Percentiles rank a stretch among this genome's conserved stretches.
Evolutionary conservation across 2,113 vertebrate genomes (phyloP).

Genomic region (Forbesichthys agassizii): DNA sequence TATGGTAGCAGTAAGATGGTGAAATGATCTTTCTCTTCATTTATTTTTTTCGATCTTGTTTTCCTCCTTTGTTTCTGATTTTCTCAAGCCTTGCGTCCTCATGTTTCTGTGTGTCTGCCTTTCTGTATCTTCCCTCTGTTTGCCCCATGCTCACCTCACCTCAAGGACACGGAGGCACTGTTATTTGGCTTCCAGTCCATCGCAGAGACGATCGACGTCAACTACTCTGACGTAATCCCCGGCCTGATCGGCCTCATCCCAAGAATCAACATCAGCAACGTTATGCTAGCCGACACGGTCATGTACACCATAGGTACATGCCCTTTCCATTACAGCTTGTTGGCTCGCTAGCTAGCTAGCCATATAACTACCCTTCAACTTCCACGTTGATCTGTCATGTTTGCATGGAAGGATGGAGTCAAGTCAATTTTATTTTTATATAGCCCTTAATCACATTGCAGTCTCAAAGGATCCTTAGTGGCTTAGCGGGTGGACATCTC

Average conservation of each 20-base stretch:
- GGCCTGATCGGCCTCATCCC: slow-evolving; percentile 96
- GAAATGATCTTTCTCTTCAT: background rate
- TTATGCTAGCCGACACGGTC: slow-evolving; percentile 93
- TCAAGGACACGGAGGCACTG: slow-evolving; percentile 91
- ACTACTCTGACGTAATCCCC: slow-evolving; percentile 96
- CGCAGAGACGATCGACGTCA: slow-evolving; percentile 96
- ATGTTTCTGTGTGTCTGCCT: slow-evolving; percentile 21
- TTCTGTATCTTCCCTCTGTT: background rate
- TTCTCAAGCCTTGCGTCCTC: background rate
- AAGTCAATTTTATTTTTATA: no score
- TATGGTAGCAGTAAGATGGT: no score
- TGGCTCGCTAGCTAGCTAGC: background rate
- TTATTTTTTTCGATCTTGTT: background rate
- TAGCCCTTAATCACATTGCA: no score
- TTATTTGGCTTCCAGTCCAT: slow-evolving; percentile 98
- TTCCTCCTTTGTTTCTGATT: background rate
- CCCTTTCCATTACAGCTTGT: background rate
- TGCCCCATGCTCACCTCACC: background rate
- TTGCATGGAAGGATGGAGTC: no score
- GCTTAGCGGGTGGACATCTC: no score
- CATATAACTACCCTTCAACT: no score
- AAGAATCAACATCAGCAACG: slow-evolving; percentile 92
- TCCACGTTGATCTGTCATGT: no score
- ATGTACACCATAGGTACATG: slow-evolving; percentile 91
- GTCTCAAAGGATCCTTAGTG: no score